Percentiles rank a stretch among this genome's conserved stretches.
phyloP scores from a whole-genome alignment of 2,113 vertebrate species.

The Bettongia penicillata region DNA sequence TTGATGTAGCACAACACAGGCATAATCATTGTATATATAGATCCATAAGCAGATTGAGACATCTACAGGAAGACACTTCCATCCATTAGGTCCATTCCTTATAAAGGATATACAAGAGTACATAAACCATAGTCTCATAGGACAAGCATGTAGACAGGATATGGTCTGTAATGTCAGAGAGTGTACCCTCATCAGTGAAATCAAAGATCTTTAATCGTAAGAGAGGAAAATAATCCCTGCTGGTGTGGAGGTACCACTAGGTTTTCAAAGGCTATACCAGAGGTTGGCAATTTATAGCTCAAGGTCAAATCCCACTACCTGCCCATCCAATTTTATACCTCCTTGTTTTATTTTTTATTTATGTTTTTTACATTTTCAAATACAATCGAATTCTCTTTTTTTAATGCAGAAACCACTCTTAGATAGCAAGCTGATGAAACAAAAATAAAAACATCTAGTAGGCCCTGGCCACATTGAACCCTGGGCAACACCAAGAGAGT shows the following conservation, averaged over 20 bases:
- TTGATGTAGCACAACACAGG: background rate
- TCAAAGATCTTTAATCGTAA: background rate
- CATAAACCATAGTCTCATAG: background rate
- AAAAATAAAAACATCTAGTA: background rate
- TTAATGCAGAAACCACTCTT: background rate
- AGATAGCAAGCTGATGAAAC: background rate
- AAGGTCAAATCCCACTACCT: too few species aligned
- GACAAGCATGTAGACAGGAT: background rate
- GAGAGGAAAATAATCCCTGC: background rate
- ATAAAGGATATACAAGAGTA: background rate
- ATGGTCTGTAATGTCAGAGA: background rate
- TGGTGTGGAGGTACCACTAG: background rate
- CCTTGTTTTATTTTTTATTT: background rate
- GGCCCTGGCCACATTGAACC: background rate
- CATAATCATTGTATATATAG: background rate
- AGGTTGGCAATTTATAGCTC: too few species aligned
- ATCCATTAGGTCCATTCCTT: background rate
- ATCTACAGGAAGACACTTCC: too few species aligned
- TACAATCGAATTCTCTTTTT: background rate
- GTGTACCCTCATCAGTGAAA: background rate
- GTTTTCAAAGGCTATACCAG: background rate
- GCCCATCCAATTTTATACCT: background rate
- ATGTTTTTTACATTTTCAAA: background rate
- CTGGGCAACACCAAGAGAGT: background rate
- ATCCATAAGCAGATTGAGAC: background rate